A percentile compares a stretch with the other conserved stretches of the same genome.
phyloP scores from a whole-genome alignment of 2,113 vertebrate genomes.

The Falco punctatus region DNA sequence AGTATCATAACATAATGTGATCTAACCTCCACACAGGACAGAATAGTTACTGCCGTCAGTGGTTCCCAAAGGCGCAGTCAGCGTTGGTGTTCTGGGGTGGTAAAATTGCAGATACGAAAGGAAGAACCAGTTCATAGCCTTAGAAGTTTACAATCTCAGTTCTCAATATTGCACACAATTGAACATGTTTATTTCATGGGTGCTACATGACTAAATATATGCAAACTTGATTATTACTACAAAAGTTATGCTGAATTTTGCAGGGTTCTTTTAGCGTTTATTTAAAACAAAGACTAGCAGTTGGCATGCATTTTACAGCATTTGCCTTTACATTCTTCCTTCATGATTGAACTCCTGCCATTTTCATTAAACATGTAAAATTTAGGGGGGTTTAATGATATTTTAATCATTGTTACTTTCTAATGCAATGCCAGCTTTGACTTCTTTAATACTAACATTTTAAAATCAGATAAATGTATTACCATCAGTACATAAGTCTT shows the following conservation, averaged over 20 bases:
- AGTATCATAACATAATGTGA: background rate
- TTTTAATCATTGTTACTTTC: background rate
- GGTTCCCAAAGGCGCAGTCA: background rate
- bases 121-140: background rate
- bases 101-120: background rate
- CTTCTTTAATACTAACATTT: background rate
- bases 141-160: background rate
- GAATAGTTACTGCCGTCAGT: background rate
- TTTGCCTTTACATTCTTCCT: background rate
- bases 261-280: background rate
- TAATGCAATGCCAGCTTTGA: background rate
- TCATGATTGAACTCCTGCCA: background rate
- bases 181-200: fast-evolving
- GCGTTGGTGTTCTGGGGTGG: background rate
- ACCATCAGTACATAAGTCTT: background rate
- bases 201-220: background rate
- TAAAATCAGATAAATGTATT: background rate
- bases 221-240: background rate
- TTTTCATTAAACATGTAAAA: background rate
- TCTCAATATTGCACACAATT: background rate
- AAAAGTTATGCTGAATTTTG: background rate
- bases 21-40: background rate
- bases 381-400: background rate
- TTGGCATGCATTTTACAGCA: background rate
- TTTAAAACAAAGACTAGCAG: background rate